Evolutionary conservation across 2,888 invertebrate genomes (phyloP), one percentile per base, ranked within the genome.

Genomic region (Muscina levida): DNA sequence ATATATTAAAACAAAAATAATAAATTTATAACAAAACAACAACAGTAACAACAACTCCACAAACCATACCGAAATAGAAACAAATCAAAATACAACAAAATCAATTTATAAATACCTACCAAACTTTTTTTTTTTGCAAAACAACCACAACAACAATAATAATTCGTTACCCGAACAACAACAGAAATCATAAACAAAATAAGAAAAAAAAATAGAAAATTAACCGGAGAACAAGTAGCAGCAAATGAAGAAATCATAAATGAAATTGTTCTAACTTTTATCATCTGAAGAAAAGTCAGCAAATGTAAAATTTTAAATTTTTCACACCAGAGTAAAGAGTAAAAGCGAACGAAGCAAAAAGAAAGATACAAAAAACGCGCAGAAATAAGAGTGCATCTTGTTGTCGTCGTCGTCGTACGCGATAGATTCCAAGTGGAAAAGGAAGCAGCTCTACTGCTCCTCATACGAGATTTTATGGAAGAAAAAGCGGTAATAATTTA

Each of bases 1-100:
- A 31, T 31, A 57, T 59, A 26, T 31, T 59, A 51, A 79, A 68
- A 77, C 17, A 68, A 59, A 31, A 59, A 48, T 71, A 79, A 78
- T 68, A 74, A 51, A 66, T 46, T 59, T 10, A 51, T 48, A 39
- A 26, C 57, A 19, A 39, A 53, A 67, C 72, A 76, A 73, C 67
- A 78, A 48, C 59, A 73, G 44, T 17, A 70, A 72, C 67, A 67
- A 72, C 26, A 59, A 39, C 15, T 11, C 37, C 56, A 51, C 62
- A 51, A 59, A n/a, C n/a, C n/a, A n/a, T n/a, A n/a, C n/a, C n/a
- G n/a, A 2, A 15, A 57, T 48, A 59, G 66, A 56, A 65, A 31
- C 31, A 75, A 74, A 31, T 59, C 31, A 72, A 59, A 39, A 53
- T 67, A 39, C 37, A 48, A 72, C 46, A 72, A 66, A 24, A 53